phyloP scores from a whole-genome alignment of 1,140 invertebrate genomes.

The Drosophila subobscura region DNA sequence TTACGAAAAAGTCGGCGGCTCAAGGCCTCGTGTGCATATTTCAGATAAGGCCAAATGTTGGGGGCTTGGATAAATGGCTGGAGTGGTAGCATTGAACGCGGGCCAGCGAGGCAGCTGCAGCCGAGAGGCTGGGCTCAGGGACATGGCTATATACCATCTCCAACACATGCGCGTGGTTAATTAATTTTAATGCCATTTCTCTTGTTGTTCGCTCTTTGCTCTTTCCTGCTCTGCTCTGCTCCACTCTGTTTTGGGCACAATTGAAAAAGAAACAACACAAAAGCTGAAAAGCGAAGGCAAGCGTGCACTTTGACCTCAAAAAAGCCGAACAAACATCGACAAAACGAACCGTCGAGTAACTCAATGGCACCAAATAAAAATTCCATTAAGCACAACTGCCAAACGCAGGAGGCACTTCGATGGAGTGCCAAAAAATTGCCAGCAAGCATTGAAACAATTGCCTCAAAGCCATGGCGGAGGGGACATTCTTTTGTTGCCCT shows the following conservation, averaged over 20 bases:
- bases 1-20: slow-evolving; percentile 64
- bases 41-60: slow-evolving; percentile 80
- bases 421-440: slow-evolving; percentile 54
- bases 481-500: slow-evolving; percentile 28
- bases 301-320: slow-evolving; percentile 77
- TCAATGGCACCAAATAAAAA: slow-evolving; percentile 68
- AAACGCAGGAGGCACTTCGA: slow-evolving; percentile 67
- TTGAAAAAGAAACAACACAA: slow-evolving; percentile 37
- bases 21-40: slow-evolving; percentile 78
- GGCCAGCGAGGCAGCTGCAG: neutral
- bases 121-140: slow-evolving; percentile 54
- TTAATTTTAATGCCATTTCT: slow-evolving; percentile 74
- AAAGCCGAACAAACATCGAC: slow-evolving; percentile 41
- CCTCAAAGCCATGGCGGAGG: slow-evolving; percentile 18
- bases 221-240: no score
- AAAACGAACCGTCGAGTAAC: slow-evolving; percentile 53
- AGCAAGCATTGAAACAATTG: slow-evolving; percentile 60
- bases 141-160: slow-evolving; percentile 61
- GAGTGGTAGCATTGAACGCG: slow-evolving; percentile 32
- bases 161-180: slow-evolving; percentile 65
- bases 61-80: slow-evolving; percentile 54
- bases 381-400: slow-evolving; percentile 76
- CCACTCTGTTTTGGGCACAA: slow-evolving; percentile 21
- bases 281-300: neutral
- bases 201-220: slow-evolving; percentile 30